Base-by-base conservation (phyloP, 2,113 vertebrate genomes). In the Prionailurus viverrinus region DNA sequence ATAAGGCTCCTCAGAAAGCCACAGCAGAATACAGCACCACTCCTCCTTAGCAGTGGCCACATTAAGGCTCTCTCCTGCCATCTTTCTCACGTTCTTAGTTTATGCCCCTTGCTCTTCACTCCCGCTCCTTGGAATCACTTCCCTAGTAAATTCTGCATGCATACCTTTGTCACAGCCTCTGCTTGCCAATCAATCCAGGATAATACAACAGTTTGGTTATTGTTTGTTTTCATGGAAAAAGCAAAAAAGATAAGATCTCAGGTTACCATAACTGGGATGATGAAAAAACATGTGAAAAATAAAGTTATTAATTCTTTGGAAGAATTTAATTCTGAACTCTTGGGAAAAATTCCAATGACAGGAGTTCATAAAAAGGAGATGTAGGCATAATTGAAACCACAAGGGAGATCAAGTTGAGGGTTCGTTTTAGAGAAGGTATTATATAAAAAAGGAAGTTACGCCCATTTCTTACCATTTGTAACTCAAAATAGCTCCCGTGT, bases 271-370 rank as follows among this genome's bases (percentile, higher is more conserved):
- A 87, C 15, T 85, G 29, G 78, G 31, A 84, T 91, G 76, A 80
- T 68, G 27, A 82, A 93, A 89, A 55, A 87, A 74, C 31, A 81
- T 74, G 41, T 31, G 45, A 92, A 83, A 68, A 92, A 12, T 61
- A 31, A 85, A 71, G 16, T 68, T 55, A 69, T 29, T 27, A 41
- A 65, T 88, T 89, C 61, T 66, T 69, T 45, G n/a, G 39, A 95
- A 76, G 41, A 93, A 53, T 74, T 92, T 73, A 36, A 39, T 83
- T 82, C 55, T 82, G 51, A 89, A 68, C 63, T 68, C 55, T 83
- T 90, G 61, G 68, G 51, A 88, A 94, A 95, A 96, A 87, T 36
- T 89, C 66, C 93, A 73, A 71, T 71, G 55, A 79, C 19, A 90
- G 27, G 12, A 79, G 5, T 39, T 61, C 27, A 65, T 39, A 82